phyloP scores from a whole-genome alignment of 2,888 invertebrate genomes.

The Campoletis raptor region DNA sequence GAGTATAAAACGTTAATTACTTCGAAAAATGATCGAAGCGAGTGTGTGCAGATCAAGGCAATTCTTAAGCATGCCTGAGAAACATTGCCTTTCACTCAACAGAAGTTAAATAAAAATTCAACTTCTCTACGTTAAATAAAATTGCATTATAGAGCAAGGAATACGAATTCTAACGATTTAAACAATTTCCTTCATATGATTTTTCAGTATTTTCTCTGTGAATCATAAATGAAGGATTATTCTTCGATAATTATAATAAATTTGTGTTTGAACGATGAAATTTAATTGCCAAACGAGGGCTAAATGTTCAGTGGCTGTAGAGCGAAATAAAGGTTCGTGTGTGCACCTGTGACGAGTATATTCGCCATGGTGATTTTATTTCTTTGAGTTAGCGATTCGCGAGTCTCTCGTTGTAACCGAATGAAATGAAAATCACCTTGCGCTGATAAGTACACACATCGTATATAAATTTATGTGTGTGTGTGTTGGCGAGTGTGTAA shows the following conservation, averaged over 20 bases:
- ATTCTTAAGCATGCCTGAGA: background rate
- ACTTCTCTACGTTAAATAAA: background rate
- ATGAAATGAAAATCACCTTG: conserved; percentile 63
- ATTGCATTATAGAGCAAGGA: background rate
- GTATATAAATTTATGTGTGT: background rate
- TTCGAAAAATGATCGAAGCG: background rate
- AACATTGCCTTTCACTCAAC: background rate
- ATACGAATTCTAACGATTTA: background rate
- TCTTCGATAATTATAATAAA: background rate
- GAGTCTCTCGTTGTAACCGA: conserved; percentile 51
- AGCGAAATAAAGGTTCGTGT: conserved; percentile 3
- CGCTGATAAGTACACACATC: conserved; percentile 42
- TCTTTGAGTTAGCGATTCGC: conserved; percentile 63
- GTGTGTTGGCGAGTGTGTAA: too few relatives aligned
- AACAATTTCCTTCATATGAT: background rate
- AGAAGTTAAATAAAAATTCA: background rate
- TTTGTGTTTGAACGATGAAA: background rate
- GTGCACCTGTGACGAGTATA: conserved; percentile 36
- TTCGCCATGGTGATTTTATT: conserved; percentile 53
- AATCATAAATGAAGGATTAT: background rate
- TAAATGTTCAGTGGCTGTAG: background rate
- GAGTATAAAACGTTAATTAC: background rate
- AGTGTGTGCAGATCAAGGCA: background rate
- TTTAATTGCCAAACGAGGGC: background rate
- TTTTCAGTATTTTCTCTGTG: background rate